A percentile compares a stretch with the other conserved stretches of the same genome.
These are phyloP conservation scores for Ophraella communa DNA, from an alignment of 2,888 invertebrate genomes.

Conservation along the genomic window DNA sequence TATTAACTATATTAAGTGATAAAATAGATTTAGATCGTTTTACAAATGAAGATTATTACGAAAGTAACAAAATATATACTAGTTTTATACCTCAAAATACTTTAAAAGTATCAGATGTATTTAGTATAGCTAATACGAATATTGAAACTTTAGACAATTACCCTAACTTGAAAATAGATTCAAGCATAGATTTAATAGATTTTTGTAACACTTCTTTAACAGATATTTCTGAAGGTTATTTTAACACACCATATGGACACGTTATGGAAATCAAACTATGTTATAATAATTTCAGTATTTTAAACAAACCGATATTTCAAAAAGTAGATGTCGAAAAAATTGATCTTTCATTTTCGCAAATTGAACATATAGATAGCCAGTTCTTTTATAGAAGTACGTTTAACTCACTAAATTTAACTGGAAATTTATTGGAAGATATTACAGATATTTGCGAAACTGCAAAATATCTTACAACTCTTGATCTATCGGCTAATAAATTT, in stretches of 20 bases:
- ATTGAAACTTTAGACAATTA: not conserved
- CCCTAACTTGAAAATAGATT: not conserved
- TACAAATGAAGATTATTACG: not conserved
- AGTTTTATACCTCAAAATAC: constrained; percentile 2
- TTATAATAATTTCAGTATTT: constrained; percentile 1
- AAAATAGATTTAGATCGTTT: not conserved
- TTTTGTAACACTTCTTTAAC: not conserved
- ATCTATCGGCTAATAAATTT: not conserved
- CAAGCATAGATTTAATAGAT: not conserved
- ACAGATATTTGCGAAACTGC: not conserved
- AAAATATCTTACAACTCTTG: not conserved
- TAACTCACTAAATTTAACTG: not conserved
- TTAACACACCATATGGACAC: not conserved
- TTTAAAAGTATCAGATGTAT: not conserved
- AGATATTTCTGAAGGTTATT: not conserved
- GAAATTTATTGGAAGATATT: not conserved
- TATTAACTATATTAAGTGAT: not conserved
- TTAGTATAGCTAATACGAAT: not conserved
- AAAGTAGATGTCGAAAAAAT: not conserved
- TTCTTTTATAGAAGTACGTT: no score
- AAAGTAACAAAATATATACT: not conserved
- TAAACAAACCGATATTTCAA: not conserved
- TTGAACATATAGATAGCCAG: constrained; percentile 1
- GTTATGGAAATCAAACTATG: constrained; percentile 16
- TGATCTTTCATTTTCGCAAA: constrained; percentile 7